Evolutionary conservation across 2,888 invertebrate species (phyloP).

Genomic region (Polyploca ridens): DNA sequence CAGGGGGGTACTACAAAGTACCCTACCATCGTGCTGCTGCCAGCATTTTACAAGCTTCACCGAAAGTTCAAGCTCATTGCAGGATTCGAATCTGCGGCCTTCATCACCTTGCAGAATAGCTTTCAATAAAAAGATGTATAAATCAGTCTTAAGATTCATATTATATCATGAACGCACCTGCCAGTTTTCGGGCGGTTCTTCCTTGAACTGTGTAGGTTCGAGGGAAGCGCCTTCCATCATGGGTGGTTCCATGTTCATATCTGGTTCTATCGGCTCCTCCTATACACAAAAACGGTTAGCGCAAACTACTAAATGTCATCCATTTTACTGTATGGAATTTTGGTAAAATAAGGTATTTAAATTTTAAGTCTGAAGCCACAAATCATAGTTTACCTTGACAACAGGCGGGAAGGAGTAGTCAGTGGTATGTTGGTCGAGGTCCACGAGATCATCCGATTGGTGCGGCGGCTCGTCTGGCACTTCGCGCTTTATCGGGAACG

Average conservation of each 20-base stretch:
- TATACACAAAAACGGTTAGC: conserved; percentile 25
- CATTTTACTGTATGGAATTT: too few species aligned
- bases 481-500: conserved; percentile 87
- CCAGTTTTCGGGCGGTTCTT: conserved; percentile 80
- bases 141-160: too few species aligned
- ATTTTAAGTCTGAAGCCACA: too few species aligned
- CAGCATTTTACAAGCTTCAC: too few species aligned
- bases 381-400: conserved; percentile 59
- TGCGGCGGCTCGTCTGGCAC: conserved; percentile 68
- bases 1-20: too few species aligned
- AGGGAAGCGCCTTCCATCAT: conserved; percentile 48
- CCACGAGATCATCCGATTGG: conserved; percentile 65
- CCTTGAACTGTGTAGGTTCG: conserved; percentile 72
- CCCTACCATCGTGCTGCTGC: too few species aligned
- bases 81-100: too few species aligned
- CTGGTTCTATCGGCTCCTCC: conserved; percentile 78
- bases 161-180: conserved; percentile 56
- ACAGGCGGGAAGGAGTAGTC: conserved; percentile 69
- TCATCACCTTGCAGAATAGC: too few species aligned
- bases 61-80: too few species aligned
- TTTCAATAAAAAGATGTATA: too few species aligned
- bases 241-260: conserved; percentile 64
- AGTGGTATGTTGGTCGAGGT: conserved; percentile 60
- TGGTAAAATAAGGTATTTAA: too few species aligned
- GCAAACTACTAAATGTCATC: too few species aligned